A percentile compares a stretch with the other conserved stretches of the same genome.
These are phyloP conservation scores for Neuroterus valhalla DNA, from an alignment of 1,140 invertebrate genomes.

Conservation along the genomic window DNA sequence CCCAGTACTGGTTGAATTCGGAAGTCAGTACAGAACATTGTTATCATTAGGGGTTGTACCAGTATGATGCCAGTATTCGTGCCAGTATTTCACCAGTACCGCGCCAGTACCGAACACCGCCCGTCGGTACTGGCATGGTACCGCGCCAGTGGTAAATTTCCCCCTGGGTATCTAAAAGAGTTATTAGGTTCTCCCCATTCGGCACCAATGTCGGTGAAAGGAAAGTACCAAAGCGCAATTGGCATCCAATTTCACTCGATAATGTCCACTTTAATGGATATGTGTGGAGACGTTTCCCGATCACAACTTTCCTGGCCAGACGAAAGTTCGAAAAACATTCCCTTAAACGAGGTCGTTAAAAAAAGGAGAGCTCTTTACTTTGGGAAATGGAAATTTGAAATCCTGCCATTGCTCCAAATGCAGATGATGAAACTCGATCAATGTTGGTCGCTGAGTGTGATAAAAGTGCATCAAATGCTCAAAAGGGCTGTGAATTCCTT, in stretches of 20 bases:
- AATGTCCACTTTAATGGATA: background rate
- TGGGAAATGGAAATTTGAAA: constrained; percentile 1
- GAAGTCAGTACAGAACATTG: too few species aligned
- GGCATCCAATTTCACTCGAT: background rate
- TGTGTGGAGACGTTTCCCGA: background rate
- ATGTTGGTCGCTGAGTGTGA: background rate
- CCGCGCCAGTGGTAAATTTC: too few species aligned
- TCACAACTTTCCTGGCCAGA: background rate
- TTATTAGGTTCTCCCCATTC: too few species aligned
- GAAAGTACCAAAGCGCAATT: background rate
- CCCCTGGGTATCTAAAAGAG: too few species aligned
- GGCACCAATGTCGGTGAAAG: too few species aligned
- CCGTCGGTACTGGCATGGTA: too few species aligned
- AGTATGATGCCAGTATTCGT: too few species aligned
- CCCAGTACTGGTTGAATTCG: too few species aligned
- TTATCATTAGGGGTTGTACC: too few species aligned
- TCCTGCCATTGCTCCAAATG: background rate
- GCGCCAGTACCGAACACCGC: too few species aligned
- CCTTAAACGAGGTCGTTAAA: constrained; percentile 18
- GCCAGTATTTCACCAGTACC: too few species aligned
- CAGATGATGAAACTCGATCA: constrained; percentile 2
- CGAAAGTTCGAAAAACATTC: background rate
- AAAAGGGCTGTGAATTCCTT: background rate
- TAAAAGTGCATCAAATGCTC: constrained; percentile 3
- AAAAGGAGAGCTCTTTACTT: background rate